These are phyloP conservation scores for Scaeva pyrastri DNA, from an alignment of 2,888 invertebrate genomes.

Conservation along the genomic window DNA sequence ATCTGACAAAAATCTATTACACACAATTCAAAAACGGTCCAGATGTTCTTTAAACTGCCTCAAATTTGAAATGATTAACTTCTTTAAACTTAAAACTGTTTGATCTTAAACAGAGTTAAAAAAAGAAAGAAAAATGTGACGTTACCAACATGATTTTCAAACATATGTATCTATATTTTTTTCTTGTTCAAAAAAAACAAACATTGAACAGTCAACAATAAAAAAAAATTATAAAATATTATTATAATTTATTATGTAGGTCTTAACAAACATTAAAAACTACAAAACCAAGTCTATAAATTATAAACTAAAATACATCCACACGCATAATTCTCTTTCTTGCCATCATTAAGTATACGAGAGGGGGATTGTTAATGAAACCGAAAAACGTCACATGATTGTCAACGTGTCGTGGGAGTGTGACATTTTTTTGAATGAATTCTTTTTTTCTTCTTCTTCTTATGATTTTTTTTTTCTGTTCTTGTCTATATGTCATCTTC, in stretches of 20 bases:
- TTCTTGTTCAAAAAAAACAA: too few relatives aligned
- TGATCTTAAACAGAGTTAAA: too few relatives aligned
- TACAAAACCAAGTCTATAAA: constrained; percentile 17
- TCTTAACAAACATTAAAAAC: not conserved
- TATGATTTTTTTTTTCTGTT: constrained; percentile 17
- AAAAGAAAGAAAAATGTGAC: too few relatives aligned
- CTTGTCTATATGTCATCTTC: constrained; percentile 30
- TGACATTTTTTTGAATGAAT: constrained; percentile 62
- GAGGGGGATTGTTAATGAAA: constrained; percentile 71
- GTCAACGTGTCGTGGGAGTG: constrained; percentile 72
- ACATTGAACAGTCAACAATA: too few relatives aligned
- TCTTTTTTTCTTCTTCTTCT: constrained; percentile 7
- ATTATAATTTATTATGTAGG: not conserved
- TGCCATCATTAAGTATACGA: too few relatives aligned
- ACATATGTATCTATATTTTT: too few relatives aligned
- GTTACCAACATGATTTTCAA: too few relatives aligned
- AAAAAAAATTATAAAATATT: not conserved
- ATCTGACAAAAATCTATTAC: too few relatives aligned
- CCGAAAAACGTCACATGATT: constrained; percentile 72
- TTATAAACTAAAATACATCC: constrained; percentile 35
- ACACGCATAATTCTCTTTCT: constrained; percentile 50
- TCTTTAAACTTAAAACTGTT: too few relatives aligned
- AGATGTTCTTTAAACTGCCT: too few relatives aligned
- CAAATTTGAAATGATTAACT: too few relatives aligned
- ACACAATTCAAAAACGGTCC: too few relatives aligned